Percentiles rank a stretch among this genome's conserved stretches.
phyloP scores from a whole-genome alignment of 2,113 vertebrate genomes.

The Pipa parva region DNA sequence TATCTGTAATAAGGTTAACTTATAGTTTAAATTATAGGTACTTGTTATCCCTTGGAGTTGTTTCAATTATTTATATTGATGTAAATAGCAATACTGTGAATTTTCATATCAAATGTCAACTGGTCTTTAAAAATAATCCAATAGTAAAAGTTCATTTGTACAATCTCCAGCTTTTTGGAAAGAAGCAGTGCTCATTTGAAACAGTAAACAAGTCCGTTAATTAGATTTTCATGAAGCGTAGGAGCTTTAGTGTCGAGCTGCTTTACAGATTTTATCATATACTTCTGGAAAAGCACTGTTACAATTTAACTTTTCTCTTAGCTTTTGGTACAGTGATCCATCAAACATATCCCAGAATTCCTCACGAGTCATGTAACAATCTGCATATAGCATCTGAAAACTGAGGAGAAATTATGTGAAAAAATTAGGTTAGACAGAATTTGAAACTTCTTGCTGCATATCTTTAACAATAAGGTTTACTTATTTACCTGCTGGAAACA shows the following conservation, averaged over 20 bases:
- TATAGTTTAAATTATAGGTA: background rate
- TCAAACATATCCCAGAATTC: constrained; percentile 99
- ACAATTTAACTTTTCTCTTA: constrained; percentile 81
- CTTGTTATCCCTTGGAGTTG: no score
- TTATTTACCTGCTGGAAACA: no score
- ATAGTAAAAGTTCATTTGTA: no score
- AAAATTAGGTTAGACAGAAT: no score
- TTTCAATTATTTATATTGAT: no score
- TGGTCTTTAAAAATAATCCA: no score
- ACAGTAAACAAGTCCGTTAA: no score
- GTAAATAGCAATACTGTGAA: no score
- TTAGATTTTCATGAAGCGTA: no score
- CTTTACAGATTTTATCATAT: constrained; percentile 96
- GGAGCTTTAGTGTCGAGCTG: constrained; percentile 75
- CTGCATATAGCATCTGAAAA: constrained; percentile 98
- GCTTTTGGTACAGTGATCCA: constrained; percentile 81
- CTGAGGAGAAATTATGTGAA: constrained; percentile 51
- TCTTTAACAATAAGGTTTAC: no score
- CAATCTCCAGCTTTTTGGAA: background rate
- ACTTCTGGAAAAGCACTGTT: constrained; percentile 92
- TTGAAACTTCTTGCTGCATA: no score
- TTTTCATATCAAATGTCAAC: no score
- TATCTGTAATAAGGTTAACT: background rate
- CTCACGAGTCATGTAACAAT: constrained; percentile 91
- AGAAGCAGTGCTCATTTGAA: constrained; percentile 3